Evolutionary conservation across 2,888 invertebrate genomes (phyloP), one percentile per base, ranked within the genome.

Genomic region (Galerucella pusilla): DNA sequence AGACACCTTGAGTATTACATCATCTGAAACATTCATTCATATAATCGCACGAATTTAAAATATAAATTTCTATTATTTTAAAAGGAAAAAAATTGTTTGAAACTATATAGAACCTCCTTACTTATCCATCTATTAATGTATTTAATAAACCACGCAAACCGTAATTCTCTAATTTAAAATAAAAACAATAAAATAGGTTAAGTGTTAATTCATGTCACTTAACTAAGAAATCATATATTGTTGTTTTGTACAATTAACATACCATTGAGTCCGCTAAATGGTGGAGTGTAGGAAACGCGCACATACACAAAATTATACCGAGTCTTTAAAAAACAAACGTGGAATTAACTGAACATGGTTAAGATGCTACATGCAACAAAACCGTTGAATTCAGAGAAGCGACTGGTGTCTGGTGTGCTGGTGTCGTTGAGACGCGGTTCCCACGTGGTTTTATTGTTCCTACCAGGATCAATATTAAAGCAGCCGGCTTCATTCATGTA

Each of bases 361-460:
- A n/a, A 14, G 20, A 54, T 54, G 54, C 57, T 57, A 35, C 35
- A 7, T 42, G 35, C 7, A 42, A 42, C 35, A 7, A 57, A 57
- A 57, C 57, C n/a, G 57, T 57, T 16, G 57, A 57, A 57, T 57
- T 57, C 57, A 57, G 10, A 57, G 20, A 57, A 57, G 57, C 20
- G 20, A 57, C 57, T 57, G 57, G 57, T 57, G 20, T 6, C 54
- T 54, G 54, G 54, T 54, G 20, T n/a, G n/a, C n/a, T n/a, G n/a
- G n/a, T n/a, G n/a, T n/a, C n/a, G n/a, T 42, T 7, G 6, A 42
- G 6, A 42, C 16, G 57, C 20, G 16, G 9, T 57, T 16, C 57
- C n/a, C 57, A 57, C 57, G 57, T 57, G 57, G 57, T 57, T n/a
- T 54, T 54, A 16, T 57, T 42, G 9, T 57, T 57, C 57, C 57